Conservation (phyloP, 2,888 invertebrate species). For the Hofmannophila pseudospretella region DNA sequence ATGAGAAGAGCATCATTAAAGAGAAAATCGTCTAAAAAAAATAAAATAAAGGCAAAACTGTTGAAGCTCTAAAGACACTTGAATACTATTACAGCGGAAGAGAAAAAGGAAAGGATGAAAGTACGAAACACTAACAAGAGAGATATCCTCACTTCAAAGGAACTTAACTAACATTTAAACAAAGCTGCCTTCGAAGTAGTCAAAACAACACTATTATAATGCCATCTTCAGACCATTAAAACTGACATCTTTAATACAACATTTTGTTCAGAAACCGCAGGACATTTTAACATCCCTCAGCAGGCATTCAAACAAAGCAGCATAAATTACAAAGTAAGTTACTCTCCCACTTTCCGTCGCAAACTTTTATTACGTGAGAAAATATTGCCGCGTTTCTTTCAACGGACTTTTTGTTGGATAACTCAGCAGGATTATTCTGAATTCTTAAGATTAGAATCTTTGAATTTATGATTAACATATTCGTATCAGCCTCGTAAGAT, state of each 20-base stretch:
- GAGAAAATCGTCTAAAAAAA: too few relatives aligned
- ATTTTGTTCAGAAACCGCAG: conserved; percentile 9
- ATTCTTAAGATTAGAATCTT: neutral
- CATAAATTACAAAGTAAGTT: conserved; percentile 50
- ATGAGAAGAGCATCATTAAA: too few relatives aligned
- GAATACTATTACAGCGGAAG: neutral
- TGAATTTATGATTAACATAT: too few relatives aligned
- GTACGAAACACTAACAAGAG: too few relatives aligned
- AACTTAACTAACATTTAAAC: neutral
- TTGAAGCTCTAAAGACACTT: neutral
- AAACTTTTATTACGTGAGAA: conserved; percentile 39
- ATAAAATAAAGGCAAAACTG: too few relatives aligned
- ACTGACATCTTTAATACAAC: conserved; percentile 4
- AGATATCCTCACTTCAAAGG: conserved; percentile 1
- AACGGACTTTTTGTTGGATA: conserved; percentile 10
- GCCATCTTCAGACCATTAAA: conserved; percentile 5
- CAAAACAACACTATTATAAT: conserved; percentile 6
- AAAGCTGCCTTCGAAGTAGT: conserved; percentile 1
- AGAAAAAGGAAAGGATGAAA: neutral
- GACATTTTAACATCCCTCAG: conserved; percentile 15
- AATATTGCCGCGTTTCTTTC: conserved; percentile 20
- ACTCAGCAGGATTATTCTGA: conserved; percentile 5
- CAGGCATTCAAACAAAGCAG: conserved; percentile 37
- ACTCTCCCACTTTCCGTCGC: conserved; percentile 22
- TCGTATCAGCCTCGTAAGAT: too few relatives aligned